Conservation (phyloP, 2,888 invertebrate genomes). For the Epirrita christyi region DNA sequence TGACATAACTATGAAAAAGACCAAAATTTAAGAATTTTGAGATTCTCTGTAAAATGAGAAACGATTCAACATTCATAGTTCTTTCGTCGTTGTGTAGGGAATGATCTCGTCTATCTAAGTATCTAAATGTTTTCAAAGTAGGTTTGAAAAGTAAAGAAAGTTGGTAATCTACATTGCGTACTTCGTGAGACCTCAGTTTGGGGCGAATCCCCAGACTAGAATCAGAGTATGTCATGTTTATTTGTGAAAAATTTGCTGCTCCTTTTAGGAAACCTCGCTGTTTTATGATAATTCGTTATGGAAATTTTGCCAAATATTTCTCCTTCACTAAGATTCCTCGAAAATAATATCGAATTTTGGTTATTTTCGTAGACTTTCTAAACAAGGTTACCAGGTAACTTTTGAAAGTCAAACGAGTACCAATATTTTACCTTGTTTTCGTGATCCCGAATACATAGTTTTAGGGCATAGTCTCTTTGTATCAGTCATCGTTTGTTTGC, state of each 20-base stretch:
- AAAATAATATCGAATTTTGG: constrained; percentile 1
- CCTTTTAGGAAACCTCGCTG: no score
- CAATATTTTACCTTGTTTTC: constrained; percentile 26
- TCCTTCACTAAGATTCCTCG: background rate
- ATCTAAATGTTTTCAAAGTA: no score
- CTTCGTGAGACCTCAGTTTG: no score
- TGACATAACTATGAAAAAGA: no score
- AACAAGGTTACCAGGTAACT: constrained; percentile 21
- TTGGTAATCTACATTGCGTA: no score
- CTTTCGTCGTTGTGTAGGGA: no score
- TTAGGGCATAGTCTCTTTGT: constrained; percentile 26
- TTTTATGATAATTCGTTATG: background rate
- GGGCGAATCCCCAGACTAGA: background rate
- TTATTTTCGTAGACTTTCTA: constrained; percentile 19
- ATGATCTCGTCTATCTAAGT: no score
- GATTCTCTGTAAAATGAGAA: no score
- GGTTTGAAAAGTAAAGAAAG: no score
- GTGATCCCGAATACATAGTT: constrained; percentile 17
- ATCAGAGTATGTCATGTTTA: background rate
- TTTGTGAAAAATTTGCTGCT: background rate
- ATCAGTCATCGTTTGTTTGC: constrained; percentile 23
- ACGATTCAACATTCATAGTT: no score
- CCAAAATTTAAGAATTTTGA: no score
- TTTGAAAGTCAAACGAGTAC: constrained; percentile 33
- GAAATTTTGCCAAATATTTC: background rate